Evolutionary conservation across 2,888 invertebrate species (phyloP).

Genomic region (Spodoptera exigua): DNA sequence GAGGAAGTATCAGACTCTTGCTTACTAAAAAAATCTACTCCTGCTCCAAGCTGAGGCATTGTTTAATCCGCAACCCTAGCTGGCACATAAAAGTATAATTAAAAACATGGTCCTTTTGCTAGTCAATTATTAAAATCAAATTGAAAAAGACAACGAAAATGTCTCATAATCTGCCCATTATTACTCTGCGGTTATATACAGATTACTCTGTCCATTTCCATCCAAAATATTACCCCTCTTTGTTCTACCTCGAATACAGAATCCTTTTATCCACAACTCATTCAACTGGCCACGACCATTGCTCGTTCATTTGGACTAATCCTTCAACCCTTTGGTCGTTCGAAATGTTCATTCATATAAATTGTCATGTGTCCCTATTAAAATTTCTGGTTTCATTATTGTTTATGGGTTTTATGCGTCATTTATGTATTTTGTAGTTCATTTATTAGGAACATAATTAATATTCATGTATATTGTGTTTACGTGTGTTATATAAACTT

Average conservation of each 20-base stretch:
- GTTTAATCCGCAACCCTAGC: no score
- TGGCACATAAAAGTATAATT: no score
- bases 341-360: conserved; percentile 35
- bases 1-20: no score
- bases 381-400: conserved; percentile 38
- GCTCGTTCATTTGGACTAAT: conserved; percentile 48
- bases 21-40: no score
- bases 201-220: no score
- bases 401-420: conserved; percentile 41
- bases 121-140: no score
- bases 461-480: conserved; percentile 19
- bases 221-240: conserved; percentile 11
- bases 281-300: conserved; percentile 39
- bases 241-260: background rate
- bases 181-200: no score
- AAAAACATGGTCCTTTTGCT: no score
- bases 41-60: no score
- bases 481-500: background rate
- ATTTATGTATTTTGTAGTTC: conserved; percentile 36
- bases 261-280: conserved; percentile 22
- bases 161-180: no score
- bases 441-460: conserved; percentile 35
- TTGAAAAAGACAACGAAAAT: no score
- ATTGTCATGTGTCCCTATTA: conserved; percentile 24
- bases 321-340: conserved; percentile 28